Evolutionary conservation across 1,140 invertebrate species (phyloP), one percentile per base, ranked within the genome.

Genomic region (Galleria mellonella): DNA sequence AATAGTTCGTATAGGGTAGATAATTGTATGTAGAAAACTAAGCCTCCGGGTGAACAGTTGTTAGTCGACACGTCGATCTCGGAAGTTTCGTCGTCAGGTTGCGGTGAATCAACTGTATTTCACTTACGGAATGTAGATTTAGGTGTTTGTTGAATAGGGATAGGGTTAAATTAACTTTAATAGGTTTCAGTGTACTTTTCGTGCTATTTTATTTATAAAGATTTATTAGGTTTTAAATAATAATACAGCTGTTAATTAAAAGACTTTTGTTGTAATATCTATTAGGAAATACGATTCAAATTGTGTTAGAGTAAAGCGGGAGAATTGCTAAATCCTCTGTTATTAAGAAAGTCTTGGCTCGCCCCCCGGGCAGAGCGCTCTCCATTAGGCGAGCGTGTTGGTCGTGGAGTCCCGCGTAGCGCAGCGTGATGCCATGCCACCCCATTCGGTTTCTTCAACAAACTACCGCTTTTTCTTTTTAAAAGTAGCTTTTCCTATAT

Each of bases 381-480:
- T 72, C 71, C 77, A 82, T 82, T 78, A 83, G 68, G 52, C 37
- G 65, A 51, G 43, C 62, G 58, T 68, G 72, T 75, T 45, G 41
- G 50, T 41, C 37, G 32, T 31, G 62, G 58, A 61, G 48, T 72
- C 75, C 78, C 51, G 65, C 57, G 37, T 53, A 42, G 67, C 76
- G 14, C 72, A 58, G 72, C 72, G 58, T 67, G 73, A 44, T 47
- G 40, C 54, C 35, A 41, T 32, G 29, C 55, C 57, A 62, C 55
- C 52, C 56, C 38, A 28, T 23, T 27, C n/a, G 14, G 23, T 54
- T 37, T 38, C 36, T 43, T 42, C 42, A 47, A 33, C 43, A 37
- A 2, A 48, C 39, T 42, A 43, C 54, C 32, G 36, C 30, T 32
- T 33, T 47, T 53, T 59, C 54, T 62, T 57, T 58, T 50, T 44